phyloP scores from a whole-genome alignment of 1,140 invertebrate genomes.

The Coenobita brevimanus region DNA sequence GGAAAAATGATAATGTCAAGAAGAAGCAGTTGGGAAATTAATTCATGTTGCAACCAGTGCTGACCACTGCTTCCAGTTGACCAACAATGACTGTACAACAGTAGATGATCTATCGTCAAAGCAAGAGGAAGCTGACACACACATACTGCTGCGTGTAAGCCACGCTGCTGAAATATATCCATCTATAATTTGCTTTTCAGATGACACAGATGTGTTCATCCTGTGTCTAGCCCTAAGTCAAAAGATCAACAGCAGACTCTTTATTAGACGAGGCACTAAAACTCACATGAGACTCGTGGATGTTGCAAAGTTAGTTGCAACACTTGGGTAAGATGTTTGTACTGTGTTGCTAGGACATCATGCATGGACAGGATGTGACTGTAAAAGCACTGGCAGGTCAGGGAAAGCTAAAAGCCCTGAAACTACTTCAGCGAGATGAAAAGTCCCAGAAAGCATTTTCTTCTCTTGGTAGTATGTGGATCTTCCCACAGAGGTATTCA shows the following conservation, averaged over 20 bases:
- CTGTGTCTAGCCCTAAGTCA: neutral
- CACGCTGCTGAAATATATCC: neutral
- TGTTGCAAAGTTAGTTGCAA: conserved; percentile 27
- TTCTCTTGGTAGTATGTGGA: neutral
- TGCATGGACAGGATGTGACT: conserved; percentile 32
- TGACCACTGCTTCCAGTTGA: neutral
- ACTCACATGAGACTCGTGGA: neutral
- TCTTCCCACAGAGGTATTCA: neutral
- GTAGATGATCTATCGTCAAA: neutral
- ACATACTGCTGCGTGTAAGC: neutral
- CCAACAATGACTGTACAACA: neutral
- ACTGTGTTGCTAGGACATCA: conserved; percentile 1
- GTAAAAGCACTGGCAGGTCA: conserved; percentile 19
- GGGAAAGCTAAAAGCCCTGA: conserved; percentile 4
- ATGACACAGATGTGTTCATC: conserved; percentile 17
- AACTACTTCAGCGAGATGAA: neutral
- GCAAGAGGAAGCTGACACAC: conserved; percentile 17
- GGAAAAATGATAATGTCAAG: neutral
- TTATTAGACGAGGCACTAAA: neutral
- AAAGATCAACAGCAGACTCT: neutral
- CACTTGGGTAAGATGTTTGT: conserved; percentile 20
- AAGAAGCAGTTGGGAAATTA: neutral
- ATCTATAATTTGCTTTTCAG: neutral
- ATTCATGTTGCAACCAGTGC: neutral
- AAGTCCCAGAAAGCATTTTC: conserved; percentile 7